Percentiles rank a stretch among this genome's conserved stretches.
Conservation (phyloP, 2,113 vertebrate genomes). For the Tupaia chinensis region DNA sequence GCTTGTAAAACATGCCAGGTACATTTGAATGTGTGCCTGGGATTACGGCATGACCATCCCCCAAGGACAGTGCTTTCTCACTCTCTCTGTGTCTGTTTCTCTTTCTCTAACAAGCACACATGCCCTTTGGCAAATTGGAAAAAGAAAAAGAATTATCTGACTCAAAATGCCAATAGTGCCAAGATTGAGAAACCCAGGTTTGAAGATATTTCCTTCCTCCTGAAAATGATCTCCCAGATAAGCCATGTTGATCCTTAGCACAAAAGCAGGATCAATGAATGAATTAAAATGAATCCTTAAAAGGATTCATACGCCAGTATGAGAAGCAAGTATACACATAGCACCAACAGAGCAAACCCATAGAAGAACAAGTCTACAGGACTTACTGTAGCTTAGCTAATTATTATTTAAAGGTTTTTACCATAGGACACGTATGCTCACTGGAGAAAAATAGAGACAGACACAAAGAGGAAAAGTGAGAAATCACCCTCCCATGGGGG, state of each 20-base stretch:
- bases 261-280: not conserved
- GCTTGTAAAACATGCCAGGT: too few species aligned
- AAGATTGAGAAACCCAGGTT: not conserved
- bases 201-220: not conserved
- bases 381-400: not conserved
- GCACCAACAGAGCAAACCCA: not conserved
- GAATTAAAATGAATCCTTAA: not conserved
- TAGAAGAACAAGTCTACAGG: not conserved
- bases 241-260: not conserved
- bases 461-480: too few species aligned
- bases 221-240: not conserved
- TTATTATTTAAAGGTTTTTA: too few species aligned
- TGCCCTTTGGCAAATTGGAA: too few species aligned
- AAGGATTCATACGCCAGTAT: not conserved
- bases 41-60: too few species aligned
- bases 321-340: not conserved
- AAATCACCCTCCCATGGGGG: too few species aligned
- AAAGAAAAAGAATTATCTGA: not conserved
- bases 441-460: too few species aligned
- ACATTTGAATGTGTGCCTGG: too few species aligned
- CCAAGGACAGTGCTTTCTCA: too few species aligned
- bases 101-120: too few species aligned
- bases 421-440: too few species aligned
- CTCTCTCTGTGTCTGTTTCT: too few species aligned
- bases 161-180: not conserved